phyloP scores from a whole-genome alignment of 2,888 invertebrate genomes.

The Apomyelois bistriatella region DNA sequence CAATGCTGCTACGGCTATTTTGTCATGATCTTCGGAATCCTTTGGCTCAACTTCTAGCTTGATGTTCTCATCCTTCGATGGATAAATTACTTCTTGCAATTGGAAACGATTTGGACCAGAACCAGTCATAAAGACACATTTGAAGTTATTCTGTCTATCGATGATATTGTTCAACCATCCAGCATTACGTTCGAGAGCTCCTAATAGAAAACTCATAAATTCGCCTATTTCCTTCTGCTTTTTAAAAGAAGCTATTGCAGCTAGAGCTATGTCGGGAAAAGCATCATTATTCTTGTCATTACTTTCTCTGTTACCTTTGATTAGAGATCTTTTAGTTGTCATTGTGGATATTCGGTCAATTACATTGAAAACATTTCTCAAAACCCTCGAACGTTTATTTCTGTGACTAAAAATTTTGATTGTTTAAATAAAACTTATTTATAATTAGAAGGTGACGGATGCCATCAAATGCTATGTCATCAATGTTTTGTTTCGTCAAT shows the following conservation, averaged over 20 bases:
- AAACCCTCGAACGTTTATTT: conserved; percentile 35
- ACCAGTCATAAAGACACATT: conserved; percentile 60
- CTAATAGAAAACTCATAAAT: conserved; percentile 58
- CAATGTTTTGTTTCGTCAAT: background rate
- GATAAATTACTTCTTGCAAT: conserved; percentile 64
- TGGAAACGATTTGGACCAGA: conserved; percentile 68
- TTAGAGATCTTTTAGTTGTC: conserved; percentile 40
- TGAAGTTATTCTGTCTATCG: conserved; percentile 53
- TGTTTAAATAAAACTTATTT: conserved; percentile 23
- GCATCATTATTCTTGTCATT: conserved; percentile 34
- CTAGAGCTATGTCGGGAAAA: conserved; percentile 57
- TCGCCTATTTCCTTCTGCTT: conserved; percentile 62
- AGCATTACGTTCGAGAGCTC: conserved; percentile 56
- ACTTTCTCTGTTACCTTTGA: conserved; percentile 33
- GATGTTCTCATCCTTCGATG: conserved; percentile 45
- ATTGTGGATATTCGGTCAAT: conserved; percentile 32
- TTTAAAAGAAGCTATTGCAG: conserved; percentile 60
- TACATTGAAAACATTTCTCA: conserved; percentile 43
- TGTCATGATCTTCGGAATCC: conserved; percentile 65
- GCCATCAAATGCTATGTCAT: background rate
- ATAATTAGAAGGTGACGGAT: background rate
- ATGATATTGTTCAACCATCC: conserved; percentile 60
- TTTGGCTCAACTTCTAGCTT: conserved; percentile 60
- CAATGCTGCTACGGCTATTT: conserved; percentile 62
- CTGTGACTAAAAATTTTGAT: conserved; percentile 54